Evolutionary conservation across 2,797 vertebrate genomes (phyloP), one percentile per base, ranked within the genome.

Genomic region (Hybognathus amarus): DNA sequence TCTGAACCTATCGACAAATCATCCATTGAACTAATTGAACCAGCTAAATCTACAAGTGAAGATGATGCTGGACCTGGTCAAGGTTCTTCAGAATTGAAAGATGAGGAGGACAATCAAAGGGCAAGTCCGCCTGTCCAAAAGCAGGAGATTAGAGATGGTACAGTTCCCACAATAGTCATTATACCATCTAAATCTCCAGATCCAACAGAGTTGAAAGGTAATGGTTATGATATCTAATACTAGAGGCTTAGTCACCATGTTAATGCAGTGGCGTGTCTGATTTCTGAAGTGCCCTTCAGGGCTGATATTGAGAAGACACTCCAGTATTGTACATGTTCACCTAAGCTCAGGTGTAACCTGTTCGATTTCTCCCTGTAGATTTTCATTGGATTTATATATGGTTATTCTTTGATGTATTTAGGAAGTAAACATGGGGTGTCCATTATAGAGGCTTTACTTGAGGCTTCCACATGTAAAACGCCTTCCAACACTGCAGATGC

Each of bases 121-220:
- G 12, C 59, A 52, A 87, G 80, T 76, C 36, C 70, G 30, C 68
- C 69, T 2, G 2, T 77, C 50, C 33, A 61, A 45, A 66, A 45
- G 22, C 86, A 42, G 63, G 71, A 64, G n/a, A 42, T 38, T n/a
- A 17, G 13, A 45, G 80, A 83, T 30, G 63, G 22, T 59, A 20
- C 4, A 1, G 38, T 89, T 79, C 90, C 90, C 20, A 66, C 78
- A 33, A 86, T 90, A 76, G 81, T 88, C 38, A 83, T 90, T 20
- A 40, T 85, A 54, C 38, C 86, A 2, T 83, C 85, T 59, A 85
- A 86, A 36, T 82, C 84, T n/a, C 70, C 77, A 66, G 30, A 75
- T 2, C 38, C 63, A 5, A 74, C 64, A 30, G 33, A 77, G 63
- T 56, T 33, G 5, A 64, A 83, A 40, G 47, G 89, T 90, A 86